phyloP scores from a whole-genome alignment of 2,113 vertebrate genomes.

The Ceratotherium simum region DNA sequence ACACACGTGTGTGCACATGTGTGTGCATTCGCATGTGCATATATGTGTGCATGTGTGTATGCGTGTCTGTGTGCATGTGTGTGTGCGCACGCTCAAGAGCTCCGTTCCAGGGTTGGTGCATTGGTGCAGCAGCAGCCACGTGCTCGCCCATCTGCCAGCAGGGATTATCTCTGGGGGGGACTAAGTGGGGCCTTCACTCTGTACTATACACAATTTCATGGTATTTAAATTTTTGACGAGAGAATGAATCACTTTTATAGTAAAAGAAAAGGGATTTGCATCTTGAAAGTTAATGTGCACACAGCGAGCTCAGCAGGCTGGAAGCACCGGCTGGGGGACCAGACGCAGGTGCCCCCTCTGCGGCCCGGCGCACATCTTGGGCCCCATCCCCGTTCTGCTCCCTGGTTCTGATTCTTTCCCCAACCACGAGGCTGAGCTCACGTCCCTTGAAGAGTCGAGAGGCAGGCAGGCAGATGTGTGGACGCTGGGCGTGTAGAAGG shows the following conservation, averaged over 20 bases:
- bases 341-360: not conserved
- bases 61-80: no score
- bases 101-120: no score
- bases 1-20: fast-evolving
- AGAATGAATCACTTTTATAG: not conserved
- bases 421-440: not conserved
- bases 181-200: not conserved
- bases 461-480: not conserved
- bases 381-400: not conserved
- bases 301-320: not conserved
- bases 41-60: no score
- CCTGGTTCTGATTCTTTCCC: no score
- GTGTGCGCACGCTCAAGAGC: no score
- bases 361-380: not conserved
- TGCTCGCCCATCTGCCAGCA: not conserved
- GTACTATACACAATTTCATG: not conserved
- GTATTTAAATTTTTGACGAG: not conserved
- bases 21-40: fast-evolving
- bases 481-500: fast-evolving
- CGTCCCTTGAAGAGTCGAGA: fast-evolving
- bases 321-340: fast-evolving
- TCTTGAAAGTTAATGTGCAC: not conserved
- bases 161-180: not conserved
- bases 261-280: not conserved
- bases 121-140: not conserved